phyloP scores from a whole-genome alignment of 1,140 invertebrate species.

The Pseudobourletiella spinata region DNA sequence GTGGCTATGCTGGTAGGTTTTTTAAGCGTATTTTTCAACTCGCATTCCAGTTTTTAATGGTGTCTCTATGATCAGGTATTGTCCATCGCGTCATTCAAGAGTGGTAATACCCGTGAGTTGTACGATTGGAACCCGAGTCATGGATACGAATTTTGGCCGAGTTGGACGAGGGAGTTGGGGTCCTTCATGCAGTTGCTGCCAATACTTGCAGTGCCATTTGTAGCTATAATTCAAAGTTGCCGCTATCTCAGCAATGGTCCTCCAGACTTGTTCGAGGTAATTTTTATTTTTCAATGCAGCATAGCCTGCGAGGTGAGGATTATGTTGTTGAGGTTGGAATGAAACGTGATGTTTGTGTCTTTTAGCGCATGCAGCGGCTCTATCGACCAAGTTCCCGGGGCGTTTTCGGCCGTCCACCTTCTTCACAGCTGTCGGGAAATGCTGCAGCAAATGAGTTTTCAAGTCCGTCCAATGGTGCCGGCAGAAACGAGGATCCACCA shows the following conservation, averaged over 20 bases:
- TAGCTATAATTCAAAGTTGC: conserved; percentile 70
- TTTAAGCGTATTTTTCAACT: not conserved
- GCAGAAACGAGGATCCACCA: conserved; percentile 56
- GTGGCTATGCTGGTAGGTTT: conserved; percentile 63
- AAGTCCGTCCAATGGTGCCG: no score
- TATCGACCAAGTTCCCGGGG: conserved; percentile 35
- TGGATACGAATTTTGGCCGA: conserved; percentile 58
- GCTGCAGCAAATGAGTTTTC: conserved; percentile 33
- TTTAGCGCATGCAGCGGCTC: conserved; percentile 37
- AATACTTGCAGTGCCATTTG: conserved; percentile 62
- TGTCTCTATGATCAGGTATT: conserved; percentile 50
- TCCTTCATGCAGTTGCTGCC: conserved; percentile 66
- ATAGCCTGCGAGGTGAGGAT: no score
- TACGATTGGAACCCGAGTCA: conserved; percentile 55
- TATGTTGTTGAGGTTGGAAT: no score
- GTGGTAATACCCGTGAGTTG: conserved; percentile 59
- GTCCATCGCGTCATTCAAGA: conserved; percentile 65
- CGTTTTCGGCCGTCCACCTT: conserved; percentile 33
- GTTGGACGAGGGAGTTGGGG: conserved; percentile 66
- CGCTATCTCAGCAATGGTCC: conserved; percentile 70
- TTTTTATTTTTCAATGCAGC: no score
- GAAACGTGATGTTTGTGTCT: no score
- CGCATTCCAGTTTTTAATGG: not conserved
- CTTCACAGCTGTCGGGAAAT: conserved; percentile 36
- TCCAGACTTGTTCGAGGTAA: conserved; percentile 77